Base-by-base conservation (phyloP, 1,140 invertebrate genomes). In the Philaenus spumarius region DNA sequence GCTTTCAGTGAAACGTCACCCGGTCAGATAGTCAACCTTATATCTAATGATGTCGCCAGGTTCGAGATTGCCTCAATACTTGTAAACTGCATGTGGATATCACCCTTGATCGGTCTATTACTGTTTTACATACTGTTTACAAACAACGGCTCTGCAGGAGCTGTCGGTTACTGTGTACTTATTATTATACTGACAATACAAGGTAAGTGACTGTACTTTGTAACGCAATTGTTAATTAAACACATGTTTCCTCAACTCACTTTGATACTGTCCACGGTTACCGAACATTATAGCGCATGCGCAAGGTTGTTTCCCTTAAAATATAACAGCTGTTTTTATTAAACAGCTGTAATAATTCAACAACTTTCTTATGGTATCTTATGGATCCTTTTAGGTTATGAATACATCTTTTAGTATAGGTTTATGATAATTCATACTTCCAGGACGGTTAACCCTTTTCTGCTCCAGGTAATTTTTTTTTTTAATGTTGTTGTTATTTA, bases 1-100 rank as follows among this genome's bases (percentile, higher is more conserved):
- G 82, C 87, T 2, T 70, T 93, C 30, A 80, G 80, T n/a, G 78
- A 86, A 65, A 89, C 86, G 7, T 87, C 87, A 5, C 80, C 82
- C 45, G 92, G 92, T 14, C 86, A 95, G 75, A 86, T 95, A 69
- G 85, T 95, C n/a, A 96, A 95, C 73, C 77, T 96, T 11, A 78
- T 96, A 58, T 92, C 91, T 6, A 95, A 95, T 71, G 92, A 96
- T 70, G 82, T 87, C 11, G 83, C 53, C 73, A 75, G 60, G 55
- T 58, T 51, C 20, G 48, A 51, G 26, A 11, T 51, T 6, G 48
- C 37, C 9, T 20, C 24, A 12, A 15, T 20, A 12, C 30, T 51
- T 24, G 9, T 51, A 19, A 51, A 35, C 24, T 34, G 24, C 3
- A 51, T 51, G 48, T 9, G 30, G 14, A 51, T 24, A 11, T 24